phyloP scores from a whole-genome alignment of 2,797 vertebrate species.

The Anabacerthia variegaticeps region DNA sequence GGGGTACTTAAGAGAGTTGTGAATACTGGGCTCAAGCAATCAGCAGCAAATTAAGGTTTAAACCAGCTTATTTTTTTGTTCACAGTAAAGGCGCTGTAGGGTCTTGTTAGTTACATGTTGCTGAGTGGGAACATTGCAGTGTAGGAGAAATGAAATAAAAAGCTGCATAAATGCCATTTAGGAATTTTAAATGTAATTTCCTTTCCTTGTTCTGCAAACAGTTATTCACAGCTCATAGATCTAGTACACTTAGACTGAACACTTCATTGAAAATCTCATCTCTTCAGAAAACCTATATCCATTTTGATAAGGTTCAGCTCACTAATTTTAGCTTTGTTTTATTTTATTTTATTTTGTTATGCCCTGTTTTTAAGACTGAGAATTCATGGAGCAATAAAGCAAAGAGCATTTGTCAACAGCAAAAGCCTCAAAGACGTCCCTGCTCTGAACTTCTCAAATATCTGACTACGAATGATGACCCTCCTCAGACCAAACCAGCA shows the following conservation, averaged over 20 bases:
- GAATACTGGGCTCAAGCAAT: slow-evolving; percentile 73
- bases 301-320: slow-evolving; percentile 79
- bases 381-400: slow-evolving; percentile 95
- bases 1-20: slow-evolving; percentile 82
- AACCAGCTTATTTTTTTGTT: slow-evolving; percentile 72
- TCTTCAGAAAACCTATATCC: slow-evolving; percentile 80
- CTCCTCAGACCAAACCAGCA: slow-evolving; percentile 91
- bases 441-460: slow-evolving; percentile 99
- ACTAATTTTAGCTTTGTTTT: slow-evolving; percentile 75
- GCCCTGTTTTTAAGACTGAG: slow-evolving; percentile 86
- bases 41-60: slow-evolving; percentile 81
- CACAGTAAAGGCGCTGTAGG: slow-evolving; percentile 76
- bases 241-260: slow-evolving; percentile 79
- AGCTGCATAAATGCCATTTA: slow-evolving; percentile 81
- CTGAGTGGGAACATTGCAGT: slow-evolving; percentile 77
- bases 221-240: slow-evolving; percentile 85
- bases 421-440: slow-evolving; percentile 93
- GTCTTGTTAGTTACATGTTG: slow-evolving; percentile 82
- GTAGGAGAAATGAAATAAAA: slow-evolving; percentile 80
- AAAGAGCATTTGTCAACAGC: slow-evolving; percentile 90
- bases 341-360: background rate
- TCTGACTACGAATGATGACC: slow-evolving; percentile 95
- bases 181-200: slow-evolving; percentile 85
- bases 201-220: slow-evolving; percentile 84
- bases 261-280: slow-evolving; percentile 81